Percentiles rank a stretch among this genome's conserved stretches.
These are phyloP conservation scores for Macrotrachela quadricornifera DNA, from an alignment of 1,140 invertebrate species.

Conservation along the genomic window DNA sequence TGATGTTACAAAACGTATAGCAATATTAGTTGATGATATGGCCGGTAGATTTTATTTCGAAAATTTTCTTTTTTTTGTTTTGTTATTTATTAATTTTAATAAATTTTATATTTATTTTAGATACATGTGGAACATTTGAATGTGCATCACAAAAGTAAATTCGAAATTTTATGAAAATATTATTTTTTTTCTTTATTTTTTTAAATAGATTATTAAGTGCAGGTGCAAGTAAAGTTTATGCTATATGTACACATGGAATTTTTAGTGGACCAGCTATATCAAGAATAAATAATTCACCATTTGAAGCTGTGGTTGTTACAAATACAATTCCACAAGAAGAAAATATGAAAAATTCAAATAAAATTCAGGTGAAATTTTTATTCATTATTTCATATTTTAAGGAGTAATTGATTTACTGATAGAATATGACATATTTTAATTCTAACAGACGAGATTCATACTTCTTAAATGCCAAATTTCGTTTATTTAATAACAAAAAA, in stretches of 20 bases:
- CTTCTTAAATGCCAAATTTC: no score
- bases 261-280: conserved; percentile 86
- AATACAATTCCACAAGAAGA: conserved; percentile 94
- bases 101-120: conserved; percentile 31
- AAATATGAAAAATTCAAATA: conserved; percentile 80
- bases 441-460: no score
- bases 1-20: conserved; percentile 77
- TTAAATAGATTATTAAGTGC: conserved; percentile 38
- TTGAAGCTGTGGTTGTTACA: conserved; percentile 94
- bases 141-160: conserved; percentile 67
- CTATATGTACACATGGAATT: conserved; percentile 89
- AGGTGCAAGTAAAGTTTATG: conserved; percentile 88
- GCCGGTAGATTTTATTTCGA: conserved; percentile 30
- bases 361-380: conserved; percentile 52
- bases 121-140: conserved; percentile 92
- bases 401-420: no score
- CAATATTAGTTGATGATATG: conserved; percentile 96
- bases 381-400: no score
- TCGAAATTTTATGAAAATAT: no score
- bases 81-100: no score
- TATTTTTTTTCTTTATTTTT: no score
- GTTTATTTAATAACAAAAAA: no score
- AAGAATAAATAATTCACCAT: conserved; percentile 78
- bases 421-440: no score
- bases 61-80: no score